These are phyloP conservation scores for Cliona cf. orientalis DNA, from an alignment of 37 sponge, comb jelly and placozoan genomes.

Conservation along the genomic window DNA sequence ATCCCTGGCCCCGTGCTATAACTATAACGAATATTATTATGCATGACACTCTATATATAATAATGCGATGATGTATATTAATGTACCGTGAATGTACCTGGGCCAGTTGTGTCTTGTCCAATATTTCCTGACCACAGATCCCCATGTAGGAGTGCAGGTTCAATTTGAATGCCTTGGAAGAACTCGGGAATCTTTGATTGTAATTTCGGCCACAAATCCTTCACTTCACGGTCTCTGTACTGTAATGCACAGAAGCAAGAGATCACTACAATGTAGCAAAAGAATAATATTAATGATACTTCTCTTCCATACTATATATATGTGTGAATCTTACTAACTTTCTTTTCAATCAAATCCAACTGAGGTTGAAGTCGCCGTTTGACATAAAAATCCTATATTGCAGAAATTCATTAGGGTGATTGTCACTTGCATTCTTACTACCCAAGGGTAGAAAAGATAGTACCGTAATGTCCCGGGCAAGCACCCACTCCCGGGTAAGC, in stretches of 20 bases:
- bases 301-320: too few relatives aligned
- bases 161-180: constrained; percentile 51
- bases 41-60: too few relatives aligned
- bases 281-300: too few relatives aligned
- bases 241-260: too few relatives aligned
- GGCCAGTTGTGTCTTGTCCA: constrained; percentile 44
- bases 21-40: neutral
- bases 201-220: constrained; percentile 57
- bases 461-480: too few relatives aligned
- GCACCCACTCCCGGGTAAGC: too few relatives aligned
- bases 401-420: neutral
- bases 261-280: too few relatives aligned
- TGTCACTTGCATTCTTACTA: too few relatives aligned
- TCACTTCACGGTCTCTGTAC: constrained; percentile 61
- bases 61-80: too few relatives aligned
- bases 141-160: constrained; percentile 78
- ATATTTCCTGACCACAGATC: constrained; percentile 86
- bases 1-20: too few relatives aligned
- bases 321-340: constrained; percentile 16
- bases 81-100: too few relatives aligned
- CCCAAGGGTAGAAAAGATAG: too few relatives aligned
- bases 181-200: constrained; percentile 39
- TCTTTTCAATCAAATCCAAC: constrained; percentile 42
- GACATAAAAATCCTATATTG: constrained; percentile 68
- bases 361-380: constrained; percentile 59